Evolutionary conservation across 2,888 invertebrate species (phyloP).

Genomic region (Rotaria magnacalcarata): DNA sequence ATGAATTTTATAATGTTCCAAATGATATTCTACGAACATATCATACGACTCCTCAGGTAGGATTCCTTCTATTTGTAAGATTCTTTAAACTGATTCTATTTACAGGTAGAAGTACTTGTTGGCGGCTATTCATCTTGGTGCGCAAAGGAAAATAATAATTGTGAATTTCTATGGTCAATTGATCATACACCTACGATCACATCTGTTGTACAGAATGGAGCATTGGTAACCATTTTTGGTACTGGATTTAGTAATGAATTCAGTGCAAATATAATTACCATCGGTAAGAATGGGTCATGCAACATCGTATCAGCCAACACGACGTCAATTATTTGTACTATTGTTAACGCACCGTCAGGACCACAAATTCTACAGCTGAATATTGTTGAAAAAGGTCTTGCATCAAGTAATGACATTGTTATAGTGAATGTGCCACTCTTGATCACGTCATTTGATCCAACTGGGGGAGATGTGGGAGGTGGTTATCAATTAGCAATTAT

Average conservation of each 20-base stretch:
- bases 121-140: neutral
- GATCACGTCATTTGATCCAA: neutral
- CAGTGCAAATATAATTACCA: neutral
- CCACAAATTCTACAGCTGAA: neutral
- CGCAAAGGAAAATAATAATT: neutral
- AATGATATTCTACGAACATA: slow-evolving; percentile 28
- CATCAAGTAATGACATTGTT: neutral
- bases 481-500: slow-evolving; percentile 35
- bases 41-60: slow-evolving; percentile 34
- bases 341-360: slow-evolving; percentile 36
- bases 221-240: slow-evolving; percentile 25
- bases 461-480: slow-evolving; percentile 17
- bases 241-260: slow-evolving; percentile 34
- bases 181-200: neutral
- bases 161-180: neutral
- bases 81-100: too few relatives aligned
- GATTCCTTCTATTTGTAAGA: too few relatives aligned
- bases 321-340: slow-evolving; percentile 10
- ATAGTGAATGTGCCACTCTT: neutral
- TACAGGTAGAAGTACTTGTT: neutral
- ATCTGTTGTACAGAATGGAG: neutral
- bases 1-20: neutral
- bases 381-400: slow-evolving; percentile 37
- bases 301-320: neutral
- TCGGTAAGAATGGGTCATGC: slow-evolving; percentile 32